Evolutionary conservation across 2,888 invertebrate species (phyloP), one percentile per base, ranked within the genome.

Genomic region (Lepidonotus clava): DNA sequence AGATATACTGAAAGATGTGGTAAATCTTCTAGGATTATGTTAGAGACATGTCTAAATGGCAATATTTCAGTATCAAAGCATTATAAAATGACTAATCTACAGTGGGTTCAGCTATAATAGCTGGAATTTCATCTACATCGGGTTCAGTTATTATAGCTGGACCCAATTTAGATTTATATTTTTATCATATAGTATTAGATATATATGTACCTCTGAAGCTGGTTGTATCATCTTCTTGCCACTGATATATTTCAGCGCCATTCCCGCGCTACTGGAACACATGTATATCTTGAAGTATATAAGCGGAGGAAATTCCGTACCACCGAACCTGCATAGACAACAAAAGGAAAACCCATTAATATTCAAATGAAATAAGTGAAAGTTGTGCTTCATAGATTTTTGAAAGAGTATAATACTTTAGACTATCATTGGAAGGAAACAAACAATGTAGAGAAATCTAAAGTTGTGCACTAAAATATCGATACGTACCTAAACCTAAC

Each of bases 281-380:
- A 53, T 14, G 41, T 80, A 94, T 6, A 94, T 90, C 88, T 94
- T 94, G 89, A 94, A 94, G 89, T 91, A 94, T 66, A 94, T 93
- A 91, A 93, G 90, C 0, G 94, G 94, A n/a, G 94, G 94, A 86
- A 93, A 94, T 86, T 93, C 93, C 0, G 86, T 77, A 34, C 94
- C 94, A 36, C 94, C 94, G 92, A 94, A 94, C 87, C 94, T 94
- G 86, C 0, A 36, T 67, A 41, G 66, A 86, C 11, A n/a, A 85
- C 53, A n/a, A 2, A 36, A 36, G n/a, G 5, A 56, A 11, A 18
- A 46, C 46, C 18, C 8, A 46, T 46, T 46, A 8, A 11, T 46
- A n/a, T n/a, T n/a, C n/a, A n/a, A n/a, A 18, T 46, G 46, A 46
- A 46, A 46, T 46, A 46, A n/a, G n/a, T n/a, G n/a, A n/a, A n/a